Base-by-base conservation (phyloP, 2,888 invertebrate genomes). In the Brachyptera putata region DNA sequence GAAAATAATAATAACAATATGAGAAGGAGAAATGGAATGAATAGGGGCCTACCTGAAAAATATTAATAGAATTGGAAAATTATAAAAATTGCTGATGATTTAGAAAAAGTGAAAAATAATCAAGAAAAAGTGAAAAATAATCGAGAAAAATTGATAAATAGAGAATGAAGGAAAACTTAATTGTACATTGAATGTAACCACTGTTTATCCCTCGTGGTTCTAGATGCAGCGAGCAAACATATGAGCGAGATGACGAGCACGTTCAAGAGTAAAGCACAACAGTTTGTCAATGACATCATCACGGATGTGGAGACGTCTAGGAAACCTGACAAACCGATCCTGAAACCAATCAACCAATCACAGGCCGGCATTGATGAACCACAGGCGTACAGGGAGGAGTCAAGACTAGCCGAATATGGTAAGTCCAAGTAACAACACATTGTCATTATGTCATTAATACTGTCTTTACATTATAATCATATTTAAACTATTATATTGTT, bases 351-450 rank as follows among this genome's bases (percentile, higher is more conserved):
- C 68, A 71, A 79, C 70, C 69, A 75, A 66, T 58, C 70, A 68
- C 69, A 75, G 66, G 58, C 70, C 68, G 75, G 76, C 61, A 75
- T 75, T 56, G 81, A 79, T 66, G 84, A 78, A 57, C 74, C 85
- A n/a, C 85, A 86, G 70, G 83, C 84, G 13, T 87, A 85, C 71
- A 77, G 85, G 63, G 86, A 87, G 71, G 86, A 87, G 68, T 79
- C 83, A n/a, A 79, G 86, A 68, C 79, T 84, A 41, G 80, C 85
- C 46, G 84, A 86, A 76, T 84, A 84, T 71, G 87, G 87, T 87
- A 79, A 83, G 81, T 57, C n/a, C 41, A 22, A 49, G 16, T 11
- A 58, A 49, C 26, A 9, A 34, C 16, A 16, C 22, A 34, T 16
- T n/a, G 21, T 14, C 18, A 21, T 41, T 21, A 21, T 41, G 41